These are phyloP conservation scores for Agrotis exclamationis DNA, from an alignment of 2,888 invertebrate genomes.

Conservation along the genomic window DNA sequence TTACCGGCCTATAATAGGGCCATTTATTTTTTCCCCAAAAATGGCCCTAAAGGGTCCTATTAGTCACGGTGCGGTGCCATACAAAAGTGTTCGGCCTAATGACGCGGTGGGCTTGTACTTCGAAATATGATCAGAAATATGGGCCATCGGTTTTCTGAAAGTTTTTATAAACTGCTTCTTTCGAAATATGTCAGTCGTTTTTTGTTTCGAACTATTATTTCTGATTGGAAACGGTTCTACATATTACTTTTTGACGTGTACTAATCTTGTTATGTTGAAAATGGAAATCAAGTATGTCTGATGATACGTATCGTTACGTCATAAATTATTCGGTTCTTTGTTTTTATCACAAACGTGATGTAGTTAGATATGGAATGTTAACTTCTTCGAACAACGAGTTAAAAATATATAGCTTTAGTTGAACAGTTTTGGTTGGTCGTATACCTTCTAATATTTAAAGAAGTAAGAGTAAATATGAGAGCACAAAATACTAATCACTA, in stretches of 20 bases:
- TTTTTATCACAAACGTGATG: conserved; percentile 3
- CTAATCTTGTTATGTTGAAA: conserved; percentile 53
- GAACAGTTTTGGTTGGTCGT: not conserved
- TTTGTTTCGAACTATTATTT: conserved; percentile 55
- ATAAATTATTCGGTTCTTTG: conserved; percentile 12
- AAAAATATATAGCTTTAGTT: not conserved
- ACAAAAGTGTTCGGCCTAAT: conserved; percentile 74
- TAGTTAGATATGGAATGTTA: conserved; percentile 2
- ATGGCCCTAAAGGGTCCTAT: conserved; percentile 84
- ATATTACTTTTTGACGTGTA: conserved; percentile 52
- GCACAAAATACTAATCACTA: conserved; percentile 28
- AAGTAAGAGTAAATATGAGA: conserved; percentile 21
- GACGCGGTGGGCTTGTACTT: conserved; percentile 70
- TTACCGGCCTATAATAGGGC: conserved; percentile 71
- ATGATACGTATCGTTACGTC: conserved; percentile 26
- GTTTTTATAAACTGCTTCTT: conserved; percentile 50
- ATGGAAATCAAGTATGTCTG: conserved; percentile 43
- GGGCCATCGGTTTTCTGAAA: conserved; percentile 55
- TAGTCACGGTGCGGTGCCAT: conserved; percentile 83
- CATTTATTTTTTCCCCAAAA: conserved; percentile 83
- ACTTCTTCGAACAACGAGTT: not conserved
- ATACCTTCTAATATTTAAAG: not conserved
- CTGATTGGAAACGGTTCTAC: conserved; percentile 48
- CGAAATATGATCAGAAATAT: conserved; percentile 66
- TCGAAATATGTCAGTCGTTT: conserved; percentile 58